Conservation (phyloP, 23 tunicate species). For the Trididemnum miniatum region DNA sequence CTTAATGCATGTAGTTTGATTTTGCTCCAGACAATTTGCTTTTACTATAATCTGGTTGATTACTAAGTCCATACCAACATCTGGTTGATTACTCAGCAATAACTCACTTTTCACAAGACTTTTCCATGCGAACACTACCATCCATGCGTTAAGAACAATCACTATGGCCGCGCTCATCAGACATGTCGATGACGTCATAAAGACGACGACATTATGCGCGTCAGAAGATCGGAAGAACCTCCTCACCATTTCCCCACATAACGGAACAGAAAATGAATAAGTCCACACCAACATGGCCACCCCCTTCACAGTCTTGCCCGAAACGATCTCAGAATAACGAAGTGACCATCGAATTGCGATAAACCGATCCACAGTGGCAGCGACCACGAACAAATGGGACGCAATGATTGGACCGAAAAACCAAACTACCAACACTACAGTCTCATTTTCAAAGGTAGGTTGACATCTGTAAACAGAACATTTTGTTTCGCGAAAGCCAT, state of each 20-base stretch:
- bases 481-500: not conserved
- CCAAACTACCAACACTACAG: slow-evolving; percentile 7
- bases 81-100: not conserved
- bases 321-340: slow-evolving; percentile 43
- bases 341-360: slow-evolving; percentile 68
- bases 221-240: not conserved
- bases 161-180: slow-evolving; percentile 42
- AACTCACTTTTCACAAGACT: slow-evolving; percentile 37
- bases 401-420: slow-evolving; percentile 45
- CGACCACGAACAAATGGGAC: slow-evolving; percentile 71
- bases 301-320: slow-evolving; percentile 44
- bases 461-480: slow-evolving; percentile 52
- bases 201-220: slow-evolving; percentile 31
- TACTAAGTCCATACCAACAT: not conserved
- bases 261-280: slow-evolving; percentile 35
- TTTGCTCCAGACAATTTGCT: too few relatives aligned
- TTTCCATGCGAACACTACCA: slow-evolving; percentile 50
- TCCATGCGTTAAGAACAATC: slow-evolving; percentile 53
- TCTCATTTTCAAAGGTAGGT: slow-evolving; percentile 24
- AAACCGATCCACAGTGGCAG: slow-evolving; percentile 70
- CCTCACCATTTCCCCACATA: slow-evolving; percentile 18
- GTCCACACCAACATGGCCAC: slow-evolving; percentile 47
- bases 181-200: slow-evolving; percentile 26
- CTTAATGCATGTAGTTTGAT: too few relatives aligned
- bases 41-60: too few relatives aligned